Evolutionary conservation across 2,797 vertebrate species (phyloP).

Genomic region (Silurus lanzhouensis): DNA sequence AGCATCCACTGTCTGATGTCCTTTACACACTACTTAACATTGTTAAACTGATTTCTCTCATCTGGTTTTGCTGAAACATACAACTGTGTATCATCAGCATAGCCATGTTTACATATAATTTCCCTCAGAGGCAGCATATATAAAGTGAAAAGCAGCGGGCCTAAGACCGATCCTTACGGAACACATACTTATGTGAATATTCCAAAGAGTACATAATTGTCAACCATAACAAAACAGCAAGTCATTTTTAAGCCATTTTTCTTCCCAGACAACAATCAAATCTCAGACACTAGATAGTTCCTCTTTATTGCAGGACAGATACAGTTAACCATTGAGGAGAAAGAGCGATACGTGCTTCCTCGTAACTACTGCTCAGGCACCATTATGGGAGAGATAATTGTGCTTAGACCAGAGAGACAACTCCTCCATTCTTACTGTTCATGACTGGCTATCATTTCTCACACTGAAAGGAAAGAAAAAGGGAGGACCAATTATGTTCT

Average conservation of each 20-base stretch:
- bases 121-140: too few species aligned
- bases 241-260: neutral
- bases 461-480: neutral
- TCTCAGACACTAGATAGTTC: neutral
- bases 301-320: neutral
- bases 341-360: neutral
- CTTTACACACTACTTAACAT: too few species aligned
- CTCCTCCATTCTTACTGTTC: neutral
- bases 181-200: neutral
- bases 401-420: neutral
- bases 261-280: neutral
- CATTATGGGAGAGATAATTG: neutral
- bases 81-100: too few species aligned
- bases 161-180: too few species aligned
- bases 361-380: neutral
- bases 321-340: neutral
- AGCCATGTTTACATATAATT: too few species aligned
- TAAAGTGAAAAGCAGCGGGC: neutral
- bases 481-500: constrained; percentile 4
- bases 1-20: too few species aligned
- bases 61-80: too few species aligned
- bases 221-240: neutral
- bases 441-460: constrained; percentile 12
- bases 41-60: too few species aligned
- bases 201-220: neutral